A percentile compares a stretch with the other conserved stretches of the same genome.
These are phyloP conservation scores for Anodontia alba DNA, from an alignment of 2,888 invertebrate genomes.

Conservation along the genomic window DNA sequence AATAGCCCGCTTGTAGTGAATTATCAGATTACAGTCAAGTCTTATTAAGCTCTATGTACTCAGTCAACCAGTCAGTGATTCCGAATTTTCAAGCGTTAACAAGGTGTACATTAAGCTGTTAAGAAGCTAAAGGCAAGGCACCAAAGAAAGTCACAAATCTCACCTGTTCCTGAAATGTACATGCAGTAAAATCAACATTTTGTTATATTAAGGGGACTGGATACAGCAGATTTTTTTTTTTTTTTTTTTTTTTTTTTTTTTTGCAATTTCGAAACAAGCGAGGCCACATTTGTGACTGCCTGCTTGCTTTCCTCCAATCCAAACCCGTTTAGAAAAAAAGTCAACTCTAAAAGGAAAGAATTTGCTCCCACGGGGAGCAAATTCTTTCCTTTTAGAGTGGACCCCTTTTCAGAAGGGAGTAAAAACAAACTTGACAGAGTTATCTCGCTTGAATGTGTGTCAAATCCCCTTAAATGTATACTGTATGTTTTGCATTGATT, in stretches of 20 bases:
- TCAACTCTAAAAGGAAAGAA: no score
- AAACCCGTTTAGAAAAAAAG: no score
- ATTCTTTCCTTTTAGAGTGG: no score
- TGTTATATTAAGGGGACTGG: no score
- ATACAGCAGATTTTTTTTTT: background rate
- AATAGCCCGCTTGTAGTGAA: background rate
- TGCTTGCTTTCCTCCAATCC: no score
- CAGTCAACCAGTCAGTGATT: background rate
- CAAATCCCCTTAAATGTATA: background rate
- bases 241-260: background rate
- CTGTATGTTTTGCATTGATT: background rate
- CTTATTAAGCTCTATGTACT: background rate
- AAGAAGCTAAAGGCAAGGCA: slow-evolving; percentile 10
- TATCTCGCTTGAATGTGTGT: no score
- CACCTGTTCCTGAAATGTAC: background rate
- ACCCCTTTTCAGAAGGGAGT: no score
- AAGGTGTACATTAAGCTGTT: background rate
- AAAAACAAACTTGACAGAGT: no score
- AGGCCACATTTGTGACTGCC: background rate
- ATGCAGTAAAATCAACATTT: no score
- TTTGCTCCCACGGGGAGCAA: no score
- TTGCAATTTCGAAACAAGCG: no score
- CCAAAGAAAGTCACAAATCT: background rate
- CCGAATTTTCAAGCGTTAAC: background rate
- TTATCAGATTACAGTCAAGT: background rate